Conservation (phyloP, 2,113 vertebrate genomes). For the Hemicordylus capensis region DNA sequence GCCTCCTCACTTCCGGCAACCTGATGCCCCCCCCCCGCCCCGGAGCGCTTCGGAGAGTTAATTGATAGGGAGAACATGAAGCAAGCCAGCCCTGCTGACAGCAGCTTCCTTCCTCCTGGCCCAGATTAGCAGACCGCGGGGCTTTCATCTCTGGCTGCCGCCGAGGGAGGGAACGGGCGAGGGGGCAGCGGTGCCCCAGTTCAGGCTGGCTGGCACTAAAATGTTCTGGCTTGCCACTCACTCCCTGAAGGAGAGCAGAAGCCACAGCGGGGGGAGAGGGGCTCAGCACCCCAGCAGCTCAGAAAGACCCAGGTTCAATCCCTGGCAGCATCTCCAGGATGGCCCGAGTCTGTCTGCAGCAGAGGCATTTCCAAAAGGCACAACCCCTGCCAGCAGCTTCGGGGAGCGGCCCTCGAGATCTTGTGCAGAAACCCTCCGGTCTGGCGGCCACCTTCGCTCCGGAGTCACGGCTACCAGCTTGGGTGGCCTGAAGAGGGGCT, state of each 20-base stretch:
- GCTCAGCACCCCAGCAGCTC: neutral
- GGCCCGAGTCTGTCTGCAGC: no score
- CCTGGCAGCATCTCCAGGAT: no score
- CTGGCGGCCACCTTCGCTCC: no score
- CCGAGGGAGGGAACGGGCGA: neutral
- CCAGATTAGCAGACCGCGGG: neutral
- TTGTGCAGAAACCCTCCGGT: no score
- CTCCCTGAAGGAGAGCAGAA: neutral
- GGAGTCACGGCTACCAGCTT: no score
- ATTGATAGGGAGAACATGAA: neutral
- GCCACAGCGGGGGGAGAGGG: neutral
- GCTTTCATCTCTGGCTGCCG: neutral
- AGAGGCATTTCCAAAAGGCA: no score
- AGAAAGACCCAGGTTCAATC: neutral
- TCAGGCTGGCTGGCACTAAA: fast-evolving
- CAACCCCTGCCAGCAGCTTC: no score
- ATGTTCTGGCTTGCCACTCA: fast-evolving
- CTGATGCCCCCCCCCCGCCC: neutral
- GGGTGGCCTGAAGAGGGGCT: no score
- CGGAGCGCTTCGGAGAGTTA: no score
- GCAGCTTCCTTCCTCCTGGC: neutral
- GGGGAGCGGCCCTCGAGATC: no score
- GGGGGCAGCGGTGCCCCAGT: neutral
- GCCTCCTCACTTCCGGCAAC: neutral
- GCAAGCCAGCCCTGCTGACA: neutral